These are phyloP conservation scores for Acrobasis suavella DNA, from an alignment of 2,888 invertebrate species.

Conservation along the genomic window DNA sequence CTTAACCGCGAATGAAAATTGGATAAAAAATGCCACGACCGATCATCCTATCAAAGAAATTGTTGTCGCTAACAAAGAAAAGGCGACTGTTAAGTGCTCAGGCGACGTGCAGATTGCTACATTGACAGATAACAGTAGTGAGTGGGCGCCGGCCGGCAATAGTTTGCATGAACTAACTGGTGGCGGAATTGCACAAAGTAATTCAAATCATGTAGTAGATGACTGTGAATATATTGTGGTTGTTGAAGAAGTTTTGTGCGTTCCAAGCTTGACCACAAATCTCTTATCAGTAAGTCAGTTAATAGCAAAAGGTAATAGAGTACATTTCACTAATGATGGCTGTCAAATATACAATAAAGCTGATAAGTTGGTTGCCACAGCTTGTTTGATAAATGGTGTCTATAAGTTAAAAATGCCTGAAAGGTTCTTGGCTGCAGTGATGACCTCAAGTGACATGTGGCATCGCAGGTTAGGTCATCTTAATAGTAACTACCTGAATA, in stretches of 20 bases:
- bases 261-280: constrained; percentile 27
- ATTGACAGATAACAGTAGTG: too few relatives aligned
- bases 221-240: constrained; percentile 20
- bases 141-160: too few relatives aligned
- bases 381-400: constrained; percentile 32
- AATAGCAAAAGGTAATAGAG: constrained; percentile 25
- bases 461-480: constrained; percentile 4
- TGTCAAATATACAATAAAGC: too few relatives aligned
- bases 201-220: too few relatives aligned
- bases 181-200: too few relatives aligned
- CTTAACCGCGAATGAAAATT: too few relatives aligned
- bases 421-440: constrained; percentile 26
- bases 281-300: constrained; percentile 29
- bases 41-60: too few relatives aligned
- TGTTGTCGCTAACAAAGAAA: too few relatives aligned
- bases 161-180: too few relatives aligned
- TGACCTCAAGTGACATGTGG: constrained; percentile 29
- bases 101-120: constrained; percentile 22
- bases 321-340: too few relatives aligned
- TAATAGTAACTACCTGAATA: constrained; percentile 24
- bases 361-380: too few relatives aligned
- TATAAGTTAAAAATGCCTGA: constrained; percentile 32
- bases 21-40: too few relatives aligned
- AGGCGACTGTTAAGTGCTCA: background rate
- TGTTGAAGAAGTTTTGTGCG: constrained; percentile 26